A percentile compares a stretch with the other conserved stretches of the same genome.
Evolutionary conservation across 2,888 invertebrate species (phyloP).

Genomic region (Drosophila crucigera): DNA sequence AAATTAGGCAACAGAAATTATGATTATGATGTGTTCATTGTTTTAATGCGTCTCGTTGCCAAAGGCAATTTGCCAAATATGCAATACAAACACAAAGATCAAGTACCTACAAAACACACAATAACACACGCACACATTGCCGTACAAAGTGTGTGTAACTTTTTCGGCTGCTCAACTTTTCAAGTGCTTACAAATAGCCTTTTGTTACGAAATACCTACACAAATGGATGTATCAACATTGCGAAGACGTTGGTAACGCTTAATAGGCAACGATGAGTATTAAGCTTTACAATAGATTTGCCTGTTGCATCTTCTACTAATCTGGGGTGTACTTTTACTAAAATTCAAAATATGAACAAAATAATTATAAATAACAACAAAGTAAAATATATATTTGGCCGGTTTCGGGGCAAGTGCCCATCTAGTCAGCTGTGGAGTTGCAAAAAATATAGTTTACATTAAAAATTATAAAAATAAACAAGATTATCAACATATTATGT

Average conservation of each 20-base stretch:
- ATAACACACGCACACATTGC: conserved; percentile 7
- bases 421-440: neutral
- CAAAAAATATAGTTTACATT: neutral
- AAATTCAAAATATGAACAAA: neutral
- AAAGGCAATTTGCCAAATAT: conserved; percentile 57
- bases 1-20: conserved; percentile 79
- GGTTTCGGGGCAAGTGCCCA: neutral
- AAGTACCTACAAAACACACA: conserved; percentile 31
- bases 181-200: conserved; percentile 70
- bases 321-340: neutral
- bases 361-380: neutral
- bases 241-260: neutral
- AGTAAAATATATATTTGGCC: neutral
- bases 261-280: neutral
- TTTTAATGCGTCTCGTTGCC: conserved; percentile 67
- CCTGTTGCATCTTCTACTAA: neutral
- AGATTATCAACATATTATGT: neutral
- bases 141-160: conserved; percentile 21
- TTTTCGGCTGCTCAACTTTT: conserved; percentile 48
- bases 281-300: neutral
- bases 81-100: conserved; percentile 39
- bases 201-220: conserved; percentile 6
- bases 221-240: neutral
- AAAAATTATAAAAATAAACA: neutral
- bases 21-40: conserved; percentile 81